phyloP scores from a whole-genome alignment of 2,113 vertebrate genomes.

The Hylia prasina region DNA sequence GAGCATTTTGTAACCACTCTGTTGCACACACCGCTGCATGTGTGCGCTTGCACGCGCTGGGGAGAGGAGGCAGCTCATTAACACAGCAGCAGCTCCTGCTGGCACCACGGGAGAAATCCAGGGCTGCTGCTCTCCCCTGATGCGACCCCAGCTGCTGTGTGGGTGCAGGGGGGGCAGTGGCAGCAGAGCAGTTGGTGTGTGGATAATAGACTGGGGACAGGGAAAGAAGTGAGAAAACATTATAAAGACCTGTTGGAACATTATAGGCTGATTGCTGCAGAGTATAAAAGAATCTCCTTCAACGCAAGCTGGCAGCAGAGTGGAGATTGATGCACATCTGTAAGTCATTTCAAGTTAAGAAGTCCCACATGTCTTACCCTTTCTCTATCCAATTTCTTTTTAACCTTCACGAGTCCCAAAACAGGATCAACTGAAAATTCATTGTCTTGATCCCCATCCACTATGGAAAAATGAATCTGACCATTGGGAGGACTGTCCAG shows the following conservation, averaged over 20 bases:
- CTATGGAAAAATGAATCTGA: slow-evolving; percentile 87
- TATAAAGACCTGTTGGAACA: neutral
- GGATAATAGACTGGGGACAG: neutral
- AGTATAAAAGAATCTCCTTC: neutral
- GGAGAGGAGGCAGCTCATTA: neutral
- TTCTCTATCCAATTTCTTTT: slow-evolving; percentile 93
- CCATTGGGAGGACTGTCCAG: slow-evolving; percentile 88
- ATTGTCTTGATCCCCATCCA: slow-evolving; percentile 86
- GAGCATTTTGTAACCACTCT: neutral
- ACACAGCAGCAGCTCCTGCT: neutral
- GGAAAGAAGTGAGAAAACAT: neutral
- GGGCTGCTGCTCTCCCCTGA: neutral
- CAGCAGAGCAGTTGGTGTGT: neutral
- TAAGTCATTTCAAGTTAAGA: neutral
- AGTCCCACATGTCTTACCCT: slow-evolving; percentile 74
- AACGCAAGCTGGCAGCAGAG: neutral
- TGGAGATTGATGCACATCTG: neutral
- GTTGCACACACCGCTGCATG: neutral
- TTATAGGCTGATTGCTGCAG: neutral
- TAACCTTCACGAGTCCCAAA: slow-evolving; percentile 88
- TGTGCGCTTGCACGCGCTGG: neutral
- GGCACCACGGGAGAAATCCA: neutral
- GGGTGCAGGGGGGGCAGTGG: neutral
- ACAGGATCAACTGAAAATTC: slow-evolving; percentile 90
- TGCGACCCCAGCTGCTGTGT: neutral